These are phyloP conservation scores for Beroe forskalii DNA, from an alignment of 37 sponge, comb jelly and placozoan species.

Conservation along the genomic window DNA sequence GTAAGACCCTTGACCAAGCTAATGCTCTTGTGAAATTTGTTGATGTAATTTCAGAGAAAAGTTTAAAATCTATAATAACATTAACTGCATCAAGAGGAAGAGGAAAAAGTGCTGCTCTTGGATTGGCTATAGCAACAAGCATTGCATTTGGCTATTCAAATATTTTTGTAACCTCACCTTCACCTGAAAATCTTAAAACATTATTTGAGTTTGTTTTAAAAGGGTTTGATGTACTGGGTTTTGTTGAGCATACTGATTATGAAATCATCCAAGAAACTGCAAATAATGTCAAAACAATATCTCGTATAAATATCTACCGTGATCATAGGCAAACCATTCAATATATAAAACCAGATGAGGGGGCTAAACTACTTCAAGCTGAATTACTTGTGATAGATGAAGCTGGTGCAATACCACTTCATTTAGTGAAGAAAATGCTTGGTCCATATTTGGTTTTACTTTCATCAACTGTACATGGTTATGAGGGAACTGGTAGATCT, in stretches of 20 bases:
- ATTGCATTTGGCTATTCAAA: slow-evolving; percentile 94
- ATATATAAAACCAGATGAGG: slow-evolving; percentile 91
- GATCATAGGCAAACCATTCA: slow-evolving; percentile 96
- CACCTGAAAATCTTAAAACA: slow-evolving; percentile 92
- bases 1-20: slow-evolving; percentile 88
- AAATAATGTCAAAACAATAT: slow-evolving; percentile 86
- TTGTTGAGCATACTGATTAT: slow-evolving; percentile 82
- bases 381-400: slow-evolving; percentile 94
- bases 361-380: slow-evolving; percentile 86
- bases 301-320: slow-evolving; percentile 84
- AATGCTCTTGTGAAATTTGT: slow-evolving; percentile 86
- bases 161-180: slow-evolving; percentile 93
- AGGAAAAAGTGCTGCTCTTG: slow-evolving; percentile 94
- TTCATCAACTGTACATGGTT: slow-evolving; percentile 97
- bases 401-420: slow-evolving; percentile 97
- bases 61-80: slow-evolving; percentile 80
- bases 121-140: slow-evolving; percentile 85
- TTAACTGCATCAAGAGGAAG: slow-evolving; percentile 96
- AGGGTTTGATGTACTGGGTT: slow-evolving; percentile 88
- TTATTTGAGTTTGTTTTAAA: slow-evolving; percentile 93
- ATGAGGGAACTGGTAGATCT: slow-evolving; percentile 16
- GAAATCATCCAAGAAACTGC: slow-evolving; percentile 90
- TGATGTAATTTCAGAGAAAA: slow-evolving; percentile 94
- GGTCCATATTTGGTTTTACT: slow-evolving; percentile 95
- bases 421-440: slow-evolving; percentile 83